Conservation (phyloP, 2,888 invertebrate species). For the Plebejus argus region DNA sequence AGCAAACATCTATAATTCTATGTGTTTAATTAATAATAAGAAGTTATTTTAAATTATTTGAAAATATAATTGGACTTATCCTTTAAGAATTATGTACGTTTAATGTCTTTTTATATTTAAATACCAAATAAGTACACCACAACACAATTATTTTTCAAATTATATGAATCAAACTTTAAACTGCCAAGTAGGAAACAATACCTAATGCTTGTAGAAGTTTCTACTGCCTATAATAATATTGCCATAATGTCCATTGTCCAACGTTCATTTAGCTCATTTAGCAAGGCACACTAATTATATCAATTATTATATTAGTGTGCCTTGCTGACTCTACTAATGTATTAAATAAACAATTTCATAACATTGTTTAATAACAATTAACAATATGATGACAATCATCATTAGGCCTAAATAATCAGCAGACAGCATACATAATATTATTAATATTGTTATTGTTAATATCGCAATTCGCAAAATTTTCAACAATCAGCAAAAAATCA, state of each 20-base stretch:
- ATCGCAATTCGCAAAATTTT: not conserved
- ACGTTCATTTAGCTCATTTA: not conserved
- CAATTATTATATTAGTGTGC: not conserved
- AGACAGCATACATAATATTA: not conserved
- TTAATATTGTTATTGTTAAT: not conserved
- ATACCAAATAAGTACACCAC: no score
- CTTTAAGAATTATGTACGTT: no score
- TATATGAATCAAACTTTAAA: not conserved
- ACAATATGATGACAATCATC: not conserved
- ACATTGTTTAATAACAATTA: not conserved
- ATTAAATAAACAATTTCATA: not conserved
- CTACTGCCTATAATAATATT: not conserved
- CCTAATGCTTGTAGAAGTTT: not conserved
- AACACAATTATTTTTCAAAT: no score
- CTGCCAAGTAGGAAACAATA: not conserved
- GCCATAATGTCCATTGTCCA: not conserved
- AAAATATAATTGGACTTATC: no score
- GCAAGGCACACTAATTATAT: not conserved
- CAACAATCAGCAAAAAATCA: not conserved
- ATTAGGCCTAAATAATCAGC: not conserved
- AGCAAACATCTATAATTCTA: no score
- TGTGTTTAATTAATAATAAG: no score
- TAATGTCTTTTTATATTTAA: no score
- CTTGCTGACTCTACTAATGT: constrained; percentile 1
- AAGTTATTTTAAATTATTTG: no score